Base-by-base conservation (phyloP, 2,797 vertebrate species). In the Cyclura pinguis region DNA sequence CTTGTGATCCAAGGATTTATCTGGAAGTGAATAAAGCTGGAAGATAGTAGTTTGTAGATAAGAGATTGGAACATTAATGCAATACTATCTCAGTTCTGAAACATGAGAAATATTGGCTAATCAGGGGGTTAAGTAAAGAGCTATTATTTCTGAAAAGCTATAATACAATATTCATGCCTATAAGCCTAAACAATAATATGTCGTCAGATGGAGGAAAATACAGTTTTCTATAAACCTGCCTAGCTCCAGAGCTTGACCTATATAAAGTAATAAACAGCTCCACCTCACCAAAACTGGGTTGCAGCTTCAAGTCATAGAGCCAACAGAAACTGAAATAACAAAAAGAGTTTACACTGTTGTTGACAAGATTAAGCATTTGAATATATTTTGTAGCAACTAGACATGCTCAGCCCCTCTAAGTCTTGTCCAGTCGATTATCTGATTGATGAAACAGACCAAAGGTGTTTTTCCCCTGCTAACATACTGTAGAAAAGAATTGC, bases 401-500 rank as follows among this genome's bases (percentile, higher is more conserved):
- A 73, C 35, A 57, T 64, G 38, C 50, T 76, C 12, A n/a, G 27
- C 50, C 32, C 29, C 32, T 62, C 29, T 50, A 62, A 16, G 12
- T n/a, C 32, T 89, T 89, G 47, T 76, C 38, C 73, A 83, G 38
- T 50, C 84, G 72, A 47, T 84, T 12, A 82, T 81, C 5, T 24
- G 1, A 2, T 72, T 84, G 87, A 29, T 69, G 1, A 55, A 13
- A 9, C 14, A 80, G 24, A 88, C 90, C 47, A 91, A 85, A 92
- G 76, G 1, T 10, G 76, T 35, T 78, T 35, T 94, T 90, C 13
- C 73, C 20, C 8, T 69, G 69, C 24, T 93, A 85, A 84, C 50
- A 32, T 84, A 74, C 27, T 88, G 73, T 47, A 78, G 59, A 47
- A 76, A 7, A 84, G 27, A 27, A 85, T 4, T 0, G 89, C 67